Conservation (phyloP, 2,888 invertebrate genomes). For the Phaonia tiefii region DNA sequence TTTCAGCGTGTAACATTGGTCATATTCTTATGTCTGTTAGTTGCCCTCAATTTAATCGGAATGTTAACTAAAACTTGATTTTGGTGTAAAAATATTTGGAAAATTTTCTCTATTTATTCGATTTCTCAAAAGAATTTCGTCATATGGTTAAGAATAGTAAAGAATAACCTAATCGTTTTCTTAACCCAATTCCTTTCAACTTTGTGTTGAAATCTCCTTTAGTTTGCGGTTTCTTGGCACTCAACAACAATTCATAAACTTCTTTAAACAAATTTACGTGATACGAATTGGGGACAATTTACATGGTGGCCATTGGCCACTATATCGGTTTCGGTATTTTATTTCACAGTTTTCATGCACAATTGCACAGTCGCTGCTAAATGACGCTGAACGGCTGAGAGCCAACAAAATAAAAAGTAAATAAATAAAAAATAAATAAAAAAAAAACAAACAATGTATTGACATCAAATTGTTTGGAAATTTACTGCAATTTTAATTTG, state of each 20-base stretch:
- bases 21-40: too few species aligned
- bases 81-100: too few species aligned
- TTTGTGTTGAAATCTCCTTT: background rate
- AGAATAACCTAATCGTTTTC: too few species aligned
- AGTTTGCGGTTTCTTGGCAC: constrained; percentile 8
- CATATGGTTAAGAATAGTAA: too few species aligned
- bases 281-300: constrained; percentile 60
- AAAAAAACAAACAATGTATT: constrained; percentile 34
- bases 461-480: constrained; percentile 58
- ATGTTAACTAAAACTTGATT: too few species aligned
- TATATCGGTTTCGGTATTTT: constrained; percentile 5
- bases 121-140: too few species aligned
- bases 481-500: constrained; percentile 51
- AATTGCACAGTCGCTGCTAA: constrained; percentile 39
- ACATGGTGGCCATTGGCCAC: constrained; percentile 19
- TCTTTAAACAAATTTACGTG: constrained; percentile 60
- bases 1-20: too few species aligned
- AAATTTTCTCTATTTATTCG: too few species aligned
- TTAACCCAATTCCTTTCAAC: background rate
- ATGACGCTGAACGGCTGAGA: too few species aligned
- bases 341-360: constrained; percentile 40
- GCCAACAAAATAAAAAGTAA: background rate
- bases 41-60: too few species aligned
- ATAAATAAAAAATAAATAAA: too few species aligned
- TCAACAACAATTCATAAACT: constrained; percentile 5